These are phyloP conservation scores for Caenorhabditis afra DNA, from an alignment of 2,888 invertebrate species.

Conservation along the genomic window DNA sequence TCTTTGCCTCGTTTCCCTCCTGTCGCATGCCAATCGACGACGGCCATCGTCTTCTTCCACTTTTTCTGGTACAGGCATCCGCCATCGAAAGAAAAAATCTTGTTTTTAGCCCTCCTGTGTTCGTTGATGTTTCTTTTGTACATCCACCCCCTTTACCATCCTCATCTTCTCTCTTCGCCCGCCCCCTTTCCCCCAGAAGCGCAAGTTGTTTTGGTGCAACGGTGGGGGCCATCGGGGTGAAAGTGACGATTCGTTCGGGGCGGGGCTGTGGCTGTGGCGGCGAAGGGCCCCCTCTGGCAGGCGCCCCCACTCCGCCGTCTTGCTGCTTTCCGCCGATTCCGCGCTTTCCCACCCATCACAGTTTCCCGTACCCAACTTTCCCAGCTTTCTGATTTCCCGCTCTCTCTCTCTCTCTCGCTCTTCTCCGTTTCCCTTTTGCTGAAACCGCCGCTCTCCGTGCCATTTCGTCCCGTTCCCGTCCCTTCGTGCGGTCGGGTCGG, in stretches of 20 bases:
- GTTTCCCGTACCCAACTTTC: conserved; percentile 32
- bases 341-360: conserved; percentile 21
- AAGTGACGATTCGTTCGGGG: conserved; percentile 44
- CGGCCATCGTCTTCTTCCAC: conserved; percentile 9
- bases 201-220: conserved; percentile 49
- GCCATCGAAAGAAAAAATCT: conserved; percentile 47
- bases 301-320: not conserved
- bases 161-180: conserved; percentile 2
- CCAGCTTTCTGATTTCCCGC: conserved; percentile 35
- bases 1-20: conserved; percentile 10
- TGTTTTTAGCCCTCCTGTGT: conserved; percentile 39
- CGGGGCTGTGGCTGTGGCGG: too few relatives aligned
- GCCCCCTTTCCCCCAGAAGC: too few relatives aligned
- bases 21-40: conserved; percentile 15
- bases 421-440: conserved; percentile 3
- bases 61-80: conserved; percentile 38
- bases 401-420: conserved; percentile 2
- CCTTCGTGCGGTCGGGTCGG: too few relatives aligned
- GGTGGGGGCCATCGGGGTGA: conserved; percentile 31
- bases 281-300: conserved; percentile 8
- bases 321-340: not conserved
- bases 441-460: not conserved
- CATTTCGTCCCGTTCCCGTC: too few relatives aligned
- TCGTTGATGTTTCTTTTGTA: conserved; percentile 53
- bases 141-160: too few relatives aligned